phyloP scores from a whole-genome alignment of 2,888 invertebrate genomes.

The Aporophyla nigra region DNA sequence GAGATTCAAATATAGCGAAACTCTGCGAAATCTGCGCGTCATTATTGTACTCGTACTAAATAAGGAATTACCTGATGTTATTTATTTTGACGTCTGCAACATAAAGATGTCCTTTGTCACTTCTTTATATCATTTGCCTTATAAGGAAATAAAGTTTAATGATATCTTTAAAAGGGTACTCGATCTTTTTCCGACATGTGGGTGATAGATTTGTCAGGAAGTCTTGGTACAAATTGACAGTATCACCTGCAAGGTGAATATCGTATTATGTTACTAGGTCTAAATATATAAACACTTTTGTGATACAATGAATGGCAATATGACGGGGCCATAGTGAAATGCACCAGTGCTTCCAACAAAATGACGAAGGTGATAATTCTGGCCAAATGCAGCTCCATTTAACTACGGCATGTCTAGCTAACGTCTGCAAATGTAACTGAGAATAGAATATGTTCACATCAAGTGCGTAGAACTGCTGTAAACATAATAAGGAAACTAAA shows the following conservation, averaged over 20 bases:
- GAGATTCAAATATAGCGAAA: constrained; percentile 44
- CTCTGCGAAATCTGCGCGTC: constrained; percentile 24
- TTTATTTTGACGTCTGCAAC: constrained; percentile 19
- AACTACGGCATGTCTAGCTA: constrained; percentile 64
- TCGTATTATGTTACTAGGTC: constrained; percentile 8
- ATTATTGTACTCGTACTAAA: constrained; percentile 31
- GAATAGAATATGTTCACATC: constrained; percentile 69
- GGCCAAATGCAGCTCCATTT: constrained; percentile 29
- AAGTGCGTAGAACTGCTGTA: constrained; percentile 36
- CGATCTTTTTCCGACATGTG: constrained; percentile 49
- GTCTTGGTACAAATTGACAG: constrained; percentile 29
- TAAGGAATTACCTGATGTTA: constrained; percentile 40
- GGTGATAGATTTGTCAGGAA: constrained; percentile 64
- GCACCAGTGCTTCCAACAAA: constrained; percentile 12
- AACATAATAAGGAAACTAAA: constrained; percentile 57
- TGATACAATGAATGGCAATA: constrained; percentile 17
- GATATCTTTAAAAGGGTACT: constrained; percentile 42
- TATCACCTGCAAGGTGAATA: constrained; percentile 53
- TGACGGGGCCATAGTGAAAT: constrained; percentile 12
- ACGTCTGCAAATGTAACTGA: constrained; percentile 71
- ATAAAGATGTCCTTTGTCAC: constrained; percentile 23
- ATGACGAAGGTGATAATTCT: constrained; percentile 26
- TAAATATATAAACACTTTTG: not conserved
- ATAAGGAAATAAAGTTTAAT: not conserved
- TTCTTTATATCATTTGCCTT: constrained; percentile 22